These are phyloP conservation scores for Bombus pyrosoma DNA, from an alignment of 1,140 invertebrate species.

Conservation along the genomic window DNA sequence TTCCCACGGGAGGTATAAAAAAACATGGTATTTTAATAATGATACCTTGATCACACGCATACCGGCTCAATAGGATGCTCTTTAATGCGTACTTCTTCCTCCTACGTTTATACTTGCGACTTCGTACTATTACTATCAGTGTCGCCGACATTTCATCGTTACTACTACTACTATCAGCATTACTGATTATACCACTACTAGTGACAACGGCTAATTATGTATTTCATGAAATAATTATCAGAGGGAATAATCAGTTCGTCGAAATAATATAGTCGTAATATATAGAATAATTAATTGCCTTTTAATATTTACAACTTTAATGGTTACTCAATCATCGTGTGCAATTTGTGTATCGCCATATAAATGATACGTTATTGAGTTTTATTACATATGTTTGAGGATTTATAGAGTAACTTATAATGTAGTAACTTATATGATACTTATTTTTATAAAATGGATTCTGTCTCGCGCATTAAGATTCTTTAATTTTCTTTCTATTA, in stretches of 20 bases:
- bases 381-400: too few relatives aligned
- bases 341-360: too few relatives aligned
- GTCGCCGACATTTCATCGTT: background rate
- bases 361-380: too few relatives aligned
- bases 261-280: too few relatives aligned
- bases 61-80: background rate
- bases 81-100: conserved; percentile 4
- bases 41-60: background rate
- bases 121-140: background rate
- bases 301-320: too few relatives aligned
- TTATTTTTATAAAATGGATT: too few relatives aligned
- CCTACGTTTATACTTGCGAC: conserved; percentile 34
- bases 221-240: conserved; percentile 35
- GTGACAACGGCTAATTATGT: conserved; percentile 23
- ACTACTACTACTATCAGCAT: background rate
- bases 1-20: background rate
- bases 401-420: too few relatives aligned
- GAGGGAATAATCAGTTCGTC: conserved; percentile 11
- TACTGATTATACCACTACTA: conserved; percentile 23
- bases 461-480: too few relatives aligned
- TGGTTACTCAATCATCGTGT: too few relatives aligned
- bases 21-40: background rate
- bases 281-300: too few relatives aligned
- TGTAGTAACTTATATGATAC: too few relatives aligned
- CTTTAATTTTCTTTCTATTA: too few relatives aligned